Percentiles rank a stretch among this genome's conserved stretches.
phyloP scores from a whole-genome alignment of 2,113 vertebrate genomes.

The Callithrix jacchus region DNA sequence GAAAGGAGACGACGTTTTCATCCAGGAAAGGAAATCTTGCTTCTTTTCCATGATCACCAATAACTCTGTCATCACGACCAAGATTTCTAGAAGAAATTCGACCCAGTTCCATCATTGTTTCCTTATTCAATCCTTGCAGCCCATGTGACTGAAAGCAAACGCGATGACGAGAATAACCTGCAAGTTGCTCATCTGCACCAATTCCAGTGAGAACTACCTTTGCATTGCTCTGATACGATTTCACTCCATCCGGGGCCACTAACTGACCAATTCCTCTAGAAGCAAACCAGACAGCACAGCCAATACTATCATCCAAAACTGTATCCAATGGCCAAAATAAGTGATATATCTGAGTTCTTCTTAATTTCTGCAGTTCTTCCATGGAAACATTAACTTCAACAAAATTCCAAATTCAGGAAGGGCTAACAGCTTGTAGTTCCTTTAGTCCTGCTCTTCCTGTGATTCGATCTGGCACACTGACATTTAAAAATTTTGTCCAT shows the following conservation, averaged over 20 bases:
- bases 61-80: slow-evolving; percentile 94
- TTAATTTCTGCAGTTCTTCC: slow-evolving; percentile 90
- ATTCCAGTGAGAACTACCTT: slow-evolving; percentile 96
- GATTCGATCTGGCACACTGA: slow-evolving; percentile 92
- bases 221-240: slow-evolving; percentile 86
- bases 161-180: slow-evolving; percentile 95
- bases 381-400: slow-evolving; percentile 92
- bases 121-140: slow-evolving; percentile 87
- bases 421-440: slow-evolving; percentile 88
- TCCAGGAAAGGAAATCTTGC: slow-evolving; percentile 97
- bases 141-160: slow-evolving; percentile 86
- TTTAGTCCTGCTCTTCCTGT: slow-evolving; percentile 90
- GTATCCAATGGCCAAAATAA: slow-evolving; percentile 92
- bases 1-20: slow-evolving; percentile 93
- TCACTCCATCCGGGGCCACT: slow-evolving; percentile 72
- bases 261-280: slow-evolving; percentile 89
- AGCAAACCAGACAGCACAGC: slow-evolving; percentile 98
- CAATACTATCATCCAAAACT: slow-evolving; percentile 97
- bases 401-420: slow-evolving; percentile 93
- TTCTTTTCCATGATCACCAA: slow-evolving; percentile 95
- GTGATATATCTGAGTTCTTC: slow-evolving; percentile 84
- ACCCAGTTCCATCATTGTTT: slow-evolving; percentile 92
- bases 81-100: slow-evolving; percentile 96
- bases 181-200: slow-evolving; percentile 97
- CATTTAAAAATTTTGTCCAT: slow-evolving; percentile 48